Evolutionary conservation across 2,797 vertebrate species (phyloP).

Genomic region (Echeneis naucrates): DNA sequence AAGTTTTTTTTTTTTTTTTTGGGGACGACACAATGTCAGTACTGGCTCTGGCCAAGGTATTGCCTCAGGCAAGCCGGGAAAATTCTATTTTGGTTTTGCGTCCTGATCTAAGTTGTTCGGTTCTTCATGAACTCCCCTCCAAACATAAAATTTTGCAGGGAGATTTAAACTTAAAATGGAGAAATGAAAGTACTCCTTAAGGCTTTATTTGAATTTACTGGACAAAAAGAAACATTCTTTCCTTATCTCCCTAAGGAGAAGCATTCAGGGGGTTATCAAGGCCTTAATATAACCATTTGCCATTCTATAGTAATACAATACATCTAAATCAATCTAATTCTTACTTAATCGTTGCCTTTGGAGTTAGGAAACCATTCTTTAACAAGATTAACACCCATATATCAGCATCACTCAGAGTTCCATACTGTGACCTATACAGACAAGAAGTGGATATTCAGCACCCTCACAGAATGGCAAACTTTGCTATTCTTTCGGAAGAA

Average conservation of each 20-base stretch:
- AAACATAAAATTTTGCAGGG: conserved; percentile 16
- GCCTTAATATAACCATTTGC: background rate
- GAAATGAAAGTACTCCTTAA: background rate
- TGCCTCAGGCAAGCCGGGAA: conserved; percentile 23
- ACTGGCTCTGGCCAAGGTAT: conserved; percentile 5
- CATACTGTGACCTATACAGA: conserved; percentile 41
- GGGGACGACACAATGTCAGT: conserved; percentile 15
- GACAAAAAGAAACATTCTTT: conserved; percentile 4
- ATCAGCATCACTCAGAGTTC: conserved; percentile 18
- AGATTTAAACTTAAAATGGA: conserved; percentile 15
- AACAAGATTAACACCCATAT: conserved; percentile 18
- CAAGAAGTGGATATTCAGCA: background rate
- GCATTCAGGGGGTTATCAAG: conserved; percentile 8
- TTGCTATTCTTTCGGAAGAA: conserved; percentile 30
- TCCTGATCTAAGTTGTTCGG: conserved; percentile 30
- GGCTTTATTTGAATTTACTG: conserved; percentile 5
- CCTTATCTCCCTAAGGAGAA: background rate
- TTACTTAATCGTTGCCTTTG: conserved; percentile 8
- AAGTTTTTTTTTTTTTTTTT: too few relatives aligned
- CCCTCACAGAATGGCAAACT: conserved; percentile 19
- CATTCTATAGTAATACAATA: background rate
- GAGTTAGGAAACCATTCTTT: conserved; percentile 9
- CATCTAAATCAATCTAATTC: conserved; percentile 1
- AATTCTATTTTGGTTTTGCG: conserved; percentile 13
- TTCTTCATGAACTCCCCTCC: conserved; percentile 33